Percentiles rank a stretch among this genome's conserved stretches.
Conservation (phyloP, 2,888 invertebrate species). For the Chloromyia formosa region DNA sequence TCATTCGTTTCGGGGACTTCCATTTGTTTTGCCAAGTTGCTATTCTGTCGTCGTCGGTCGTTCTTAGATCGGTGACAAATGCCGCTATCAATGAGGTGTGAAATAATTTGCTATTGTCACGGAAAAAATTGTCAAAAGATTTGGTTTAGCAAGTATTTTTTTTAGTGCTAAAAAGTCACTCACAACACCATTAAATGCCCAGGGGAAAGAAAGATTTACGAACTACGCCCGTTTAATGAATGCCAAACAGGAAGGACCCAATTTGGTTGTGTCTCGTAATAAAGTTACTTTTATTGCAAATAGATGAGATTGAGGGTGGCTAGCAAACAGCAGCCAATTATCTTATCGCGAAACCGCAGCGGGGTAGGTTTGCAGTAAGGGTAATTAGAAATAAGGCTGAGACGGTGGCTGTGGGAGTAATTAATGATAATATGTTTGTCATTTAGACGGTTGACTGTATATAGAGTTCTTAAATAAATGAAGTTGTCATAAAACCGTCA, state of each 20-base stretch:
- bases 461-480: too few species aligned
- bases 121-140: constrained; percentile 34
- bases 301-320: not conserved
- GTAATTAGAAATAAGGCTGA: too few species aligned
- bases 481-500: too few species aligned
- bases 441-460: too few species aligned
- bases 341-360: too few species aligned
- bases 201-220: not conserved
- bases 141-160: constrained; percentile 21
- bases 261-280: not conserved
- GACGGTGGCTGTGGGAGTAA: too few species aligned
- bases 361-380: too few species aligned
- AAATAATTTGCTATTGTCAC: constrained; percentile 41
- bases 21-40: not conserved
- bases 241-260: not conserved
- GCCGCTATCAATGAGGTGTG: constrained; percentile 38
- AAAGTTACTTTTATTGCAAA: not conserved
- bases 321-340: too few species aligned
- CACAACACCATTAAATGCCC: not conserved
- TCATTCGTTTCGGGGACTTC: not conserved
- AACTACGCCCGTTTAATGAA: not conserved
- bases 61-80: constrained; percentile 22
- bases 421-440: too few species aligned
- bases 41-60: not conserved
- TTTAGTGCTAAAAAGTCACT: not conserved